Base-by-base conservation (phyloP, 2,797 vertebrate species). In the Clamator glandarius region DNA sequence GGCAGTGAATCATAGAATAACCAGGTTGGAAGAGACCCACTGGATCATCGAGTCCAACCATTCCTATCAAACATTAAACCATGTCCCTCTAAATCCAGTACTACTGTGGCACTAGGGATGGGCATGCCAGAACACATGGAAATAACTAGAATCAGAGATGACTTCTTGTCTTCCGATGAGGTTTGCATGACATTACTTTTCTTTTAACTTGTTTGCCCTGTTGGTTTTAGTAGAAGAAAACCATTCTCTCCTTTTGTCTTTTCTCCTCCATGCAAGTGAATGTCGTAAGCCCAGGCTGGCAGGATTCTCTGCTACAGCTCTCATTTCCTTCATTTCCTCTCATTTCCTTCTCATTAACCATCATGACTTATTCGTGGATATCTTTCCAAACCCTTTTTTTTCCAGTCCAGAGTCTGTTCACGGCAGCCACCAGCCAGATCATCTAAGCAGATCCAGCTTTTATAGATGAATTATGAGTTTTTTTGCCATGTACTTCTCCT, bases 401-500 rank as follows among this genome's bases (percentile, higher is more conserved):
- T 19, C 81, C 81, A 77, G 50, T 44, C 73, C 83, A 90, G 59
- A 87, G 81, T 68, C 87, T 92, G 69, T 51, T 77, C 58, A 24
- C 29, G 54, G 62, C 58, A 74, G 46, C 41, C 72, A 79, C 36
- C 52, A 92, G 81, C 24, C 80, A 72, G 55, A 73, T 54, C 73
- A 67, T 52, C 72, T 31, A 68, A 85, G 64, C n/a, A 92, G 64
- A 77, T 72, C 61, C 76, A 81, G 57, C 61, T 85, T 92, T 92
- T 70, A 31, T 13, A 80, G 69, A 64, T 41, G 33, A 90, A 87
- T 36, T 39, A 84, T 35, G 51, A n/a, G 42, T 20, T 79, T 75
- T 64, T 87, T 77, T 73, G 11, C 46, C 62, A n/a, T 3, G 11
- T 51, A 46, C 57, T 91, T 64, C 69, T 46, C 74, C 90, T 41